A percentile compares a stretch with the other conserved stretches of the same genome.
phyloP scores from a whole-genome alignment of 1,140 invertebrate genomes.

The Polyergus mexicanus region DNA sequence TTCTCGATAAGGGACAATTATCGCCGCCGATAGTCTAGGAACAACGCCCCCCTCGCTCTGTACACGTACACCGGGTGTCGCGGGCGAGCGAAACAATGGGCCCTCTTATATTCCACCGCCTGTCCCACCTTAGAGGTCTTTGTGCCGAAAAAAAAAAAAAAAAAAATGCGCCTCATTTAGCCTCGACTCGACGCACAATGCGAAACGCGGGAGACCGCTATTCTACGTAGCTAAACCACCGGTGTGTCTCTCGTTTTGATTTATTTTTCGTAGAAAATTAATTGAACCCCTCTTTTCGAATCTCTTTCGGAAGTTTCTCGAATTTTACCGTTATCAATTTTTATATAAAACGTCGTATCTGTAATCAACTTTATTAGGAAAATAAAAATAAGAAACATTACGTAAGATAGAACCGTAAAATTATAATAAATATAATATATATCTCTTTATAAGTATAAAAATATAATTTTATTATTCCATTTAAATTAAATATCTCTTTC shows the following conservation, averaged over 20 bases:
- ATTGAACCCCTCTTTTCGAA: background rate
- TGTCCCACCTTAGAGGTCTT: conserved; percentile 52
- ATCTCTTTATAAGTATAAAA: background rate
- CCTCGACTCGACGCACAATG: conserved; percentile 22
- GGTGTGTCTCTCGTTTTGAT: conserved; percentile 11
- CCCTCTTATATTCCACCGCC: conserved; percentile 56
- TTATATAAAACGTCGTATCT: background rate
- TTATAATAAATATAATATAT: background rate
- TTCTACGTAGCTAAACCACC: background rate
- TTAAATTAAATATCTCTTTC: background rate
- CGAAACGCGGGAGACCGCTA: conserved; percentile 23
- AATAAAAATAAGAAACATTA: background rate
- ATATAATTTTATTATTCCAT: background rate
- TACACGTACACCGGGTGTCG: conserved; percentile 71
- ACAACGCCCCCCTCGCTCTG: conserved; percentile 69
- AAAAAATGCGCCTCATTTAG: conserved; percentile 45
- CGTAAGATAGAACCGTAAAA: background rate
- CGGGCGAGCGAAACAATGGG: conserved; percentile 69
- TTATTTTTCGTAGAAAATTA: conserved; percentile 15
- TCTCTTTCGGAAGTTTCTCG: background rate
- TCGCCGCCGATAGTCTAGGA: conserved; percentile 69
- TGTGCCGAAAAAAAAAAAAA: conserved; percentile 71
- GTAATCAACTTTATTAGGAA: background rate
- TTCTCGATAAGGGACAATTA: conserved; percentile 75
- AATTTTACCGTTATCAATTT: background rate